Evolutionary conservation across 2,888 invertebrate species (phyloP).

Genomic region (Metalampra italica): DNA sequence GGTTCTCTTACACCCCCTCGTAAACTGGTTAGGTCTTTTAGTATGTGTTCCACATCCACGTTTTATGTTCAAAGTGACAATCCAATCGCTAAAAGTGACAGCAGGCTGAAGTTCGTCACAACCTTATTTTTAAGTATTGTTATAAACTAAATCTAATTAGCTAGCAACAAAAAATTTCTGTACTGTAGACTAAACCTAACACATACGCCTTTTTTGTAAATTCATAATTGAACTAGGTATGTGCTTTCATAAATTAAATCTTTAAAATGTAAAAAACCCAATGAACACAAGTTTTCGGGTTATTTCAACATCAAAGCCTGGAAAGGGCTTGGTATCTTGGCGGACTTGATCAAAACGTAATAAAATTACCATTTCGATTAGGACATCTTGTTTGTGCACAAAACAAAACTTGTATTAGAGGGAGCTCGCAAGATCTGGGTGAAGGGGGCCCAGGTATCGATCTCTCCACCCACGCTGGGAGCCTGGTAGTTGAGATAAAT

Average conservation of each 20-base stretch:
- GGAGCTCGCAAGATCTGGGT: constrained; percentile 11
- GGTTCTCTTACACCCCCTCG: constrained; percentile 8
- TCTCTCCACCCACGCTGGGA: constrained; percentile 13
- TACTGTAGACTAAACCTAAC: too few species aligned
- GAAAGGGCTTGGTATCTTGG: neutral
- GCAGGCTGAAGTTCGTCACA: too few species aligned
- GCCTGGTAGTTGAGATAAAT: constrained; percentile 13
- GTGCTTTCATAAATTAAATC: too few species aligned
- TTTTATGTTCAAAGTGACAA: neutral
- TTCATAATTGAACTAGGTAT: too few species aligned
- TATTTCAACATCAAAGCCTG: neutral
- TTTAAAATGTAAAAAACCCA: neutral
- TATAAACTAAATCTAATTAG: too few species aligned
- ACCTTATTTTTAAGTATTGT: too few species aligned
- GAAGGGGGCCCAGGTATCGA: constrained; percentile 20
- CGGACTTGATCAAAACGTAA: constrained; percentile 15
- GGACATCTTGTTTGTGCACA: constrained; percentile 19
- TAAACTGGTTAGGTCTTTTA: constrained; percentile 1
- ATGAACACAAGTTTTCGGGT: neutral
- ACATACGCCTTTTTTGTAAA: too few species aligned
- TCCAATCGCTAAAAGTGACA: neutral
- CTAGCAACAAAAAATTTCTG: too few species aligned
- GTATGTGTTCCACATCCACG: neutral
- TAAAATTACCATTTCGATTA: constrained; percentile 20
- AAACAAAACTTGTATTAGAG: constrained; percentile 15